Evolutionary conservation across 2,113 vertebrate genomes (phyloP).

Genomic region (Amazona guildingii): DNA sequence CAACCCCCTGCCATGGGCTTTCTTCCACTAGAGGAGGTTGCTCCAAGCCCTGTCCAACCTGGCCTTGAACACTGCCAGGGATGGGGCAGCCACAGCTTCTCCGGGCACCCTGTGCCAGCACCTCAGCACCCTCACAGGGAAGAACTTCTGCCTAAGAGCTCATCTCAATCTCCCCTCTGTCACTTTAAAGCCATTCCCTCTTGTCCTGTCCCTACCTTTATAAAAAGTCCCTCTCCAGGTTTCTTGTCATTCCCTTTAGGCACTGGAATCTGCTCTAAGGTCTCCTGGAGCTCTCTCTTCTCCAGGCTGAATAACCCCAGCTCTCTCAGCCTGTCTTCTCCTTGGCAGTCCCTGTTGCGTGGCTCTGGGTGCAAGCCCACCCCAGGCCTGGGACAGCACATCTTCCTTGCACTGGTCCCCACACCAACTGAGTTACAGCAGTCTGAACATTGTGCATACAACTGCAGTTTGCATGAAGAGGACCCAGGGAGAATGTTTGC

Average conservation of each 20-base stretch:
- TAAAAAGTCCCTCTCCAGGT: neutral
- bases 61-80: neutral
- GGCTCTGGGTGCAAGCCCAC: neutral
- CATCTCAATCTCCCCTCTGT: neutral
- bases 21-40: neutral
- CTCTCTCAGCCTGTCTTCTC: neutral
- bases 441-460: rapidly evolving
- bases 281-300: neutral
- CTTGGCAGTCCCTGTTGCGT: neutral
- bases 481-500: neutral
- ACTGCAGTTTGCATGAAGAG: neutral
- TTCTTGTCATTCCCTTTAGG: neutral
- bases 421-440: neutral
- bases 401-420: rapidly evolving
- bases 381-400: neutral
- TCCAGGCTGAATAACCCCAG: neutral
- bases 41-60: neutral
- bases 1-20: no score
- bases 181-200: neutral
- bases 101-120: neutral
- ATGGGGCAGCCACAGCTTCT: neutral
- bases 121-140: neutral
- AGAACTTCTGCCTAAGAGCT: neutral
- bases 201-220: neutral
- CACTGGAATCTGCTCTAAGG: neutral